Evolutionary conservation across 2,113 vertebrate species (phyloP).

Genomic region (Gavia stellata): DNA sequence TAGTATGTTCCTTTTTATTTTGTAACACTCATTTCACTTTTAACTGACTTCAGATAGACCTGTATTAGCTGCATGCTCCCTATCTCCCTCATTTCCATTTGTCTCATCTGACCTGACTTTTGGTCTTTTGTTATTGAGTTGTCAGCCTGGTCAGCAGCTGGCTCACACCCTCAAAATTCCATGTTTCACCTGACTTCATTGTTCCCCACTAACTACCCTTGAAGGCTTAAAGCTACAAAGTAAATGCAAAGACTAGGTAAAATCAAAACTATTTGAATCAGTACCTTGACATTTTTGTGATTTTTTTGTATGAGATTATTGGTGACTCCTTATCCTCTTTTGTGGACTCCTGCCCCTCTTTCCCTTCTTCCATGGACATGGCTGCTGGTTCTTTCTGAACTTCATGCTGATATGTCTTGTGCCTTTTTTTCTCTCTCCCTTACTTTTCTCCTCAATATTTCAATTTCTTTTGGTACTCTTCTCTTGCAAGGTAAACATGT

Average conservation of each 20-base stretch:
- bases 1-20: not conserved
- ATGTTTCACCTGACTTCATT: not conserved
- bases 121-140: not conserved
- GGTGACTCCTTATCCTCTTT: not conserved
- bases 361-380: not conserved
- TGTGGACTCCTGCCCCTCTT: not conserved
- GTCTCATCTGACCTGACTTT: not conserved
- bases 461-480: not conserved
- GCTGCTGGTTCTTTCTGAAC: not conserved
- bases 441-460: not conserved
- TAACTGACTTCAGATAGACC: not conserved
- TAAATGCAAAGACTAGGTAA: not conserved
- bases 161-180: not conserved
- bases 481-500: not conserved
- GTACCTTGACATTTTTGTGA: not conserved
- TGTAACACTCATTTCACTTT: not conserved
- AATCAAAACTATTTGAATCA: not conserved
- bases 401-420: not conserved
- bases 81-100: not conserved
- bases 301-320: not conserved
- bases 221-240: not conserved
- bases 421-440: not conserved
- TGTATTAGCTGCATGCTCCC: not conserved
- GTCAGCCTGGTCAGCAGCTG: not conserved
- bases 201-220: not conserved